Base-by-base conservation (phyloP, 2,888 invertebrate genomes). In the Unio pictorum region DNA sequence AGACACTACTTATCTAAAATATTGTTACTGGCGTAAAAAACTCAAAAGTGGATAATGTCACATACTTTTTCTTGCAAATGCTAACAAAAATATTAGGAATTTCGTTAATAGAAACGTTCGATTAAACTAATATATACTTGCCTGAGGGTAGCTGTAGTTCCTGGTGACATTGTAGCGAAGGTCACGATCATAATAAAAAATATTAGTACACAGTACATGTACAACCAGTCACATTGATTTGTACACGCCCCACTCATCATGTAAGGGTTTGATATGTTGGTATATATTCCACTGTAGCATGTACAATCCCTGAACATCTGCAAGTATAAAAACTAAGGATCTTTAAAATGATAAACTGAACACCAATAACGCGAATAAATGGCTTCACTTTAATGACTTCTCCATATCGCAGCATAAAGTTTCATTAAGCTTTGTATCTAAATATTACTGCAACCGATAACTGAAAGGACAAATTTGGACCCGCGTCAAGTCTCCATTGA, bases 131-230 rank as follows among this genome's bases (percentile, higher is more conserved):
- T 20, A 17, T 26, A 17, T 57, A 55, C 66, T 67, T 76, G 81
- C 82, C 81, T 78, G 64, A 81, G 74, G 7, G 76, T 65, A 15
- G 79, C 81, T 5, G 77, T 74, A 8, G 79, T 64, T 8, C 71
- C 74, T 4, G 82, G 81, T 2, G 82, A 74, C 81, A 81, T 76
- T 18, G 80, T 78, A 17, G 75, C 69, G 57, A 82, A 82, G n/a
- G 81, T 82, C 5, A 76, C 69, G 26, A 80, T 61, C 80, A 82
- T 79, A 54, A 78, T 75, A 5, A 78, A 57, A 11, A 80, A 73
- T 18, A 79, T 72, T 45, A 80, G 28, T 4, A 73, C 73, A 67
- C 75, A 76, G 66, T 80, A 82, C 18, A 75, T 72, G 60, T 78
- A 79, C 20, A 81, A 68, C 78, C 76, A 81, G 5, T 34, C 55